These are phyloP conservation scores for Drosophila testacea DNA, from an alignment of 2,888 invertebrate genomes.

Conservation along the genomic window DNA sequence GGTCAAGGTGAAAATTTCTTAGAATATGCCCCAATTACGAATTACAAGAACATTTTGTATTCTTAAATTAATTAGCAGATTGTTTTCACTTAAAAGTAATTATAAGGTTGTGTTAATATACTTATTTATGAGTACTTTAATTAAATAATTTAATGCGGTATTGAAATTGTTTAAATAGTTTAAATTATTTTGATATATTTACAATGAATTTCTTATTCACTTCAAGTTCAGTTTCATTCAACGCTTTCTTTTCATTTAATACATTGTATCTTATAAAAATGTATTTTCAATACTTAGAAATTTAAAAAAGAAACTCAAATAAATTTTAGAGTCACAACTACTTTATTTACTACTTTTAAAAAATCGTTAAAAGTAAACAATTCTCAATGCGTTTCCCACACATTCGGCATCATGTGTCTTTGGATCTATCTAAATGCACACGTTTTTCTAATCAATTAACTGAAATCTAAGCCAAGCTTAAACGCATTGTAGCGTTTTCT, in stretches of 20 bases:
- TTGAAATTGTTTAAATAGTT: background rate
- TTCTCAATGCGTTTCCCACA: background rate
- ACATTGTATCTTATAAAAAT: no score
- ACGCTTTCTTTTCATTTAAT: no score
- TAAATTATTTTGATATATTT: no score
- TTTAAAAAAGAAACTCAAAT: background rate
- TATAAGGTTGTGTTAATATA: no score
- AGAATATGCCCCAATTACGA: background rate
- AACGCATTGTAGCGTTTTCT: slow-evolving; percentile 60
- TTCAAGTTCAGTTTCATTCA: no score
- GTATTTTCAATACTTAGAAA: no score
- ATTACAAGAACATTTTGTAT: background rate
- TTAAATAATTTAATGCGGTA: no score
- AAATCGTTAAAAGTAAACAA: background rate
- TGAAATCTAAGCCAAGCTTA: slow-evolving; percentile 62
- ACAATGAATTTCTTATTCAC: no score
- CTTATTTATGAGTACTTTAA: no score
- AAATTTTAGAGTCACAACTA: background rate
- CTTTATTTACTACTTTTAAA: background rate
- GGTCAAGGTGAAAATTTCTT: background rate
- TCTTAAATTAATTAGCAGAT: background rate
- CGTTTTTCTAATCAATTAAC: slow-evolving; percentile 74
- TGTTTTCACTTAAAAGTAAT: no score
- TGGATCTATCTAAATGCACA: slow-evolving; percentile 48
- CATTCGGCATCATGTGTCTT: slow-evolving; percentile 18